These are phyloP conservation scores for Heliothis peltigera DNA, from an alignment of 2,888 invertebrate genomes.

Conservation along the genomic window DNA sequence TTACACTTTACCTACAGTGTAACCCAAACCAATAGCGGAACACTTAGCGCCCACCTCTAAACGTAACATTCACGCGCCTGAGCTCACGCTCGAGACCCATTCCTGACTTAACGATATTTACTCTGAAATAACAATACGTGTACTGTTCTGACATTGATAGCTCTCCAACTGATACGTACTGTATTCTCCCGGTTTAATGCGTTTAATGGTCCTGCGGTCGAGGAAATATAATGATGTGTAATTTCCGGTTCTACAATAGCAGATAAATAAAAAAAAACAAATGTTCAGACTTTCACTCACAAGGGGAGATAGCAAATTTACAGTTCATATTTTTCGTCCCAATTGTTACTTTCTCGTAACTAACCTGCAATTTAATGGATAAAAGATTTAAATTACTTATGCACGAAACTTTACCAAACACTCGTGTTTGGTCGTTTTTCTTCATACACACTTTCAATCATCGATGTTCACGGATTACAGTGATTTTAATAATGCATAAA, in stretches of 20 bases:
- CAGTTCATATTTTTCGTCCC: slow-evolving; percentile 74
- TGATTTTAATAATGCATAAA: slow-evolving; percentile 80
- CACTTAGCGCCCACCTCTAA: slow-evolving; percentile 82
- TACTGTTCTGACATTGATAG: slow-evolving; percentile 73
- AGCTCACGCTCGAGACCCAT: slow-evolving; percentile 71
- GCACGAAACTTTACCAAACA: slow-evolving; percentile 78
- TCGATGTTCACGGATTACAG: slow-evolving; percentile 78
- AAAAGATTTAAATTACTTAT: slow-evolving; percentile 73
- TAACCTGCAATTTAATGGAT: slow-evolving; percentile 85
- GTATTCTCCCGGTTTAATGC: slow-evolving; percentile 48
- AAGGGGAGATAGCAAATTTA: slow-evolving; percentile 73
- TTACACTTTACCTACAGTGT: slow-evolving; percentile 82
- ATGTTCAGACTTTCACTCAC: slow-evolving; percentile 77
- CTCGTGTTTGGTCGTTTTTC: slow-evolving; percentile 73
- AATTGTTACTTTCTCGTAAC: slow-evolving; percentile 80
- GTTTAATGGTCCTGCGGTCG: slow-evolving; percentile 46
- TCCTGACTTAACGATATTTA: slow-evolving; percentile 79
- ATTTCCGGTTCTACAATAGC: slow-evolving; percentile 56
- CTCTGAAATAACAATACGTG: slow-evolving; percentile 76
- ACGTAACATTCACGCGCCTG: slow-evolving; percentile 76
- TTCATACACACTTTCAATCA: slow-evolving; percentile 72
- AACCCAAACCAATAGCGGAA: slow-evolving; percentile 78
- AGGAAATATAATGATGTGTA: slow-evolving; percentile 56
- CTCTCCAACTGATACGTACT: slow-evolving; percentile 69
- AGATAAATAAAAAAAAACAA: slow-evolving; percentile 50